phyloP scores from a whole-genome alignment of 2,888 invertebrate genomes.

The Dromius quadrimaculatus region DNA sequence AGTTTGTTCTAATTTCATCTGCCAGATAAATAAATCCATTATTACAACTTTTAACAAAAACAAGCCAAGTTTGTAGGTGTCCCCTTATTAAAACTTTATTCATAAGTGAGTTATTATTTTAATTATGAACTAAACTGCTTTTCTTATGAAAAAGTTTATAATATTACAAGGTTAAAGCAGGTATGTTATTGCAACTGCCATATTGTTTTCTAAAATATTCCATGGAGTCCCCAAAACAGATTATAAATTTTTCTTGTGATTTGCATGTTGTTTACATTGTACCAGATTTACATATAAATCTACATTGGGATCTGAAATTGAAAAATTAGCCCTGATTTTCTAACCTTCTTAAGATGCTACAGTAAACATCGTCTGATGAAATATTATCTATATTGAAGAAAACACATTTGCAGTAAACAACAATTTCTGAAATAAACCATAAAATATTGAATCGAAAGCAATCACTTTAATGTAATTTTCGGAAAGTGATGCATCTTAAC shows the following conservation, averaged over 20 bases:
- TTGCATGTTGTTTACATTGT: slow-evolving; percentile 60
- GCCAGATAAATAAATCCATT: slow-evolving; percentile 60
- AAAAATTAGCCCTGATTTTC: too few relatives aligned
- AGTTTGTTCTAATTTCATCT: slow-evolving; percentile 60
- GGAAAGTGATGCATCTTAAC: slow-evolving; percentile 62
- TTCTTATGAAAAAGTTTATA: slow-evolving; percentile 45
- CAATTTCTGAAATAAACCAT: too few relatives aligned
- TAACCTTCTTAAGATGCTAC: too few relatives aligned
- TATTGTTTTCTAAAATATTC: neutral
- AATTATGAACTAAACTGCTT: slow-evolving; percentile 47
- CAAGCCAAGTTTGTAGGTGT: slow-evolving; percentile 23
- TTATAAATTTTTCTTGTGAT: slow-evolving; percentile 58
- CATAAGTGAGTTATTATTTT: slow-evolving; percentile 48
- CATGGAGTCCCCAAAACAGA: slow-evolving; percentile 43
- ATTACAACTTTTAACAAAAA: slow-evolving; percentile 48
- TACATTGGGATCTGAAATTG: slow-evolving; percentile 59
- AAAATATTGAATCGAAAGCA: slow-evolving; percentile 5
- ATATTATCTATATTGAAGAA: too few relatives aligned
- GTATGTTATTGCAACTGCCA: too few relatives aligned
- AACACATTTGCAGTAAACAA: too few relatives aligned
- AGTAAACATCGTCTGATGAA: too few relatives aligned
- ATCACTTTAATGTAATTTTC: slow-evolving; percentile 62
- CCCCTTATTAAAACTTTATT: slow-evolving; percentile 48
- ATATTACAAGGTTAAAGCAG: slow-evolving; percentile 45
- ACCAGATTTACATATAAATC: slow-evolving; percentile 59